A percentile compares a stretch with the other conserved stretches of the same genome.
Evolutionary conservation across 2,888 invertebrate species (phyloP).

Genomic region (Noctua janthina): DNA sequence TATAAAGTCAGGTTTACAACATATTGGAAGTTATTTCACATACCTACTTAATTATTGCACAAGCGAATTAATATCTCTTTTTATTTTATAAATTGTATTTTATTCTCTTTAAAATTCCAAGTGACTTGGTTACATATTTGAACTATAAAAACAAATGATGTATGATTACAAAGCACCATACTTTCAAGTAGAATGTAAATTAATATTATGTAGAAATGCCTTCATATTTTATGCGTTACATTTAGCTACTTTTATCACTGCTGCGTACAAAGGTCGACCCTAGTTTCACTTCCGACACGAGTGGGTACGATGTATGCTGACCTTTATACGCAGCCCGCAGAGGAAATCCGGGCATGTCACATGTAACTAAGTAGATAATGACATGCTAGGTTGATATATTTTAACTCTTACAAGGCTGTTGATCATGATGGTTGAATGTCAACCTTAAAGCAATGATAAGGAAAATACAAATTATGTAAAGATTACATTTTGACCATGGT

Average conservation of each 20-base stretch:
- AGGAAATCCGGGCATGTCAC: conserved; percentile 46
- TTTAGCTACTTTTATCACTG: conserved; percentile 25
- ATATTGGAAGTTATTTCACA: background rate
- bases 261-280: conserved; percentile 38
- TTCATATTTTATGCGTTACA: conserved; percentile 27
- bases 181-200: conserved; percentile 19
- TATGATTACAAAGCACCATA: conserved; percentile 7
- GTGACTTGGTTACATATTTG: conserved; percentile 18
- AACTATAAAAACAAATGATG: conserved; percentile 23
- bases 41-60: background rate
- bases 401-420: conserved; percentile 34
- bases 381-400: conserved; percentile 5
- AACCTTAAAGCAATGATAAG: conserved; percentile 10
- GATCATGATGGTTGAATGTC: conserved; percentile 14
- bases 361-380: conserved; percentile 30
- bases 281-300: conserved; percentile 32
- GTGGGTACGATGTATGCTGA: conserved; percentile 26
- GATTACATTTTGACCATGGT: background rate
- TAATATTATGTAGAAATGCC: conserved; percentile 9
- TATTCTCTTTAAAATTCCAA: background rate
- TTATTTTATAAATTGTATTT: background rate
- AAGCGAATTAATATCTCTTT: no score
- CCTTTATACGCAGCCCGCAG: conserved; percentile 49
- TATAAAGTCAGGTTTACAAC: background rate
- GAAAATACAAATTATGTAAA: conserved; percentile 1